phyloP scores from a whole-genome alignment of 2,888 invertebrate species.

The Pseudolycoriella hygida region DNA sequence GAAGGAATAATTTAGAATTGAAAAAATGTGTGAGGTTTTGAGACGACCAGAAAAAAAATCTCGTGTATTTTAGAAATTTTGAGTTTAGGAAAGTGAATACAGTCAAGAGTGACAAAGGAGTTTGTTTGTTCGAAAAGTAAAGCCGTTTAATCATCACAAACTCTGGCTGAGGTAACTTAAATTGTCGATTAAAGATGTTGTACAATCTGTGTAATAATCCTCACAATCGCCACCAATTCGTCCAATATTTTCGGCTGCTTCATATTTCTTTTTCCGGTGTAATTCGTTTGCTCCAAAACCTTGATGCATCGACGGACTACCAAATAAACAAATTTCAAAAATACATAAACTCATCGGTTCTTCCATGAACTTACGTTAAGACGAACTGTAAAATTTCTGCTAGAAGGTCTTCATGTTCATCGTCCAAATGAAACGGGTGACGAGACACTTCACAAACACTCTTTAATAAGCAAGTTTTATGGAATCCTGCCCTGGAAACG shows the following conservation, averaged over 20 bases:
- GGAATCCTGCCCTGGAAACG: constrained; percentile 42
- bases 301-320: constrained; percentile 34
- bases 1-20: too few relatives aligned
- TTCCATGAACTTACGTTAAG: constrained; percentile 38
- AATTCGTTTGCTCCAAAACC: constrained; percentile 35
- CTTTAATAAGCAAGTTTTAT: constrained; percentile 49
- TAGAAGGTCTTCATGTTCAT: constrained; percentile 36
- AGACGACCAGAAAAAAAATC: too few relatives aligned
- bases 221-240: constrained; percentile 21
- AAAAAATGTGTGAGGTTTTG: too few relatives aligned
- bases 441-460: constrained; percentile 49
- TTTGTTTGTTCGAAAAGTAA: too few relatives aligned
- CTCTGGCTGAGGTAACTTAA: constrained; percentile 10
- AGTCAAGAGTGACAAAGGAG: too few relatives aligned
- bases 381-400: constrained; percentile 47
- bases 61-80: too few relatives aligned
- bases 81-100: too few relatives aligned
- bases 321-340: constrained; percentile 1
- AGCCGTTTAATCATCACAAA: too few relatives aligned
- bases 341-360: neutral
- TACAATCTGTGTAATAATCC: constrained; percentile 20
- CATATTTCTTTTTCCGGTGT: constrained; percentile 20
- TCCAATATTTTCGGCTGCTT: constrained; percentile 22
- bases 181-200: constrained; percentile 11
- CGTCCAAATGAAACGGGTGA: constrained; percentile 37